These are phyloP conservation scores for Mugil cephalus DNA, from an alignment of 2,113 vertebrate genomes.

Conservation along the genomic window DNA sequence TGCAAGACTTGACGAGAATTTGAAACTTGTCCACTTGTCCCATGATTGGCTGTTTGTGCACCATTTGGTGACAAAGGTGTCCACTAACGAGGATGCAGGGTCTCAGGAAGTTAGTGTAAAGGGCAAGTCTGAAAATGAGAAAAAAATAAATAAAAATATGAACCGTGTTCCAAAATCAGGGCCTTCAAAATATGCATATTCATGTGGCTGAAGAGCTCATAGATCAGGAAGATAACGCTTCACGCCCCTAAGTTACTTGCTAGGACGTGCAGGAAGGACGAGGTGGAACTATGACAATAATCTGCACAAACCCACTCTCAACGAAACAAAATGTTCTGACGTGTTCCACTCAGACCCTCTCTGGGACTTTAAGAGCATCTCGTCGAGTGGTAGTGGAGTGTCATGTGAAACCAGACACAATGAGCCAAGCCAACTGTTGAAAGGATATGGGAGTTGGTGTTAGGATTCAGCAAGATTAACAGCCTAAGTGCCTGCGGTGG, in stretches of 20 bases:
- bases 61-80: too few species aligned
- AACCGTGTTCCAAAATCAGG: background rate
- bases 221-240: constrained; percentile 42
- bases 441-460: constrained; percentile 41
- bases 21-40: too few species aligned
- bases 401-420: constrained; percentile 46
- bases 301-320: constrained; percentile 13
- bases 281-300: constrained; percentile 59
- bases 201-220: too few species aligned
- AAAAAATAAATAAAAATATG: too few species aligned
- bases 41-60: too few species aligned
- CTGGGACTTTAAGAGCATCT: constrained; percentile 36
- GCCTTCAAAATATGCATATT: constrained; percentile 29
- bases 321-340: constrained; percentile 31
- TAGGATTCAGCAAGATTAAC: constrained; percentile 47
- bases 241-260: constrained; percentile 32
- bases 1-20: too few species aligned
- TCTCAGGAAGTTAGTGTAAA: too few species aligned
- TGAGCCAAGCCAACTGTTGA: constrained; percentile 34
- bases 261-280: constrained; percentile 60
- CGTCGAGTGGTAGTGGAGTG: constrained; percentile 42
- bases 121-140: constrained; percentile 33
- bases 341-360: constrained; percentile 26
- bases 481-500: constrained; percentile 10
- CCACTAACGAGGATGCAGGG: too few species aligned